phyloP scores from a whole-genome alignment of 2,113 vertebrate species.

The Pangasianodon gigas region DNA sequence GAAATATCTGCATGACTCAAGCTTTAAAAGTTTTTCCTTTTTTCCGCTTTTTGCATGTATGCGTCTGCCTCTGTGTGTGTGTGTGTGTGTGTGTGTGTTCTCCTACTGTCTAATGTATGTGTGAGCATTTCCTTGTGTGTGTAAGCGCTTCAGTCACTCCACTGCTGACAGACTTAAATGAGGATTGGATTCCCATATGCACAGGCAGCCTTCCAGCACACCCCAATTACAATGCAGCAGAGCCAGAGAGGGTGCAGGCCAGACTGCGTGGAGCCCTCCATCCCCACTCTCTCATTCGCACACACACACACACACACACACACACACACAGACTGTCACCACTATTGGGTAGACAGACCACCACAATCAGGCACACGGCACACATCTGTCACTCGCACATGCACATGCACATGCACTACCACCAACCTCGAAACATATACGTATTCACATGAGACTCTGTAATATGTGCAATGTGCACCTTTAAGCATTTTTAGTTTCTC shows the following conservation, averaged over 20 bases:
- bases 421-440: constrained; percentile 19
- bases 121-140: constrained; percentile 42
- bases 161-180: constrained; percentile 69
- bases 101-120: constrained; percentile 19
- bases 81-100: constrained; percentile 16
- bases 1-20: background rate
- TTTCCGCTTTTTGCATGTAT: background rate
- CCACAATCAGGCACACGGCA: constrained; percentile 41
- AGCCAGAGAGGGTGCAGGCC: constrained; percentile 73
- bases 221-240: constrained; percentile 74
- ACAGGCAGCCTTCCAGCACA: constrained; percentile 71
- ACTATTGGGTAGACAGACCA: constrained; percentile 46
- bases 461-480: background rate
- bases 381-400: constrained; percentile 46
- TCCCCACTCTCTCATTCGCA: constrained; percentile 62
- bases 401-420: constrained; percentile 28
- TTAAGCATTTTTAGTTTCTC: background rate
- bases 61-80: constrained; percentile 10
- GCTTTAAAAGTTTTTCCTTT: background rate
- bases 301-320: constrained; percentile 63
- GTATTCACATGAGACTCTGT: constrained; percentile 18
- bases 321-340: constrained; percentile 46
- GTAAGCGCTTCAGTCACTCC: constrained; percentile 42
- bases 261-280: constrained; percentile 75
- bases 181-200: constrained; percentile 68